These are phyloP conservation scores for Glyptemys insculpta DNA, from an alignment of 2,797 vertebrate species.

Conservation along the genomic window DNA sequence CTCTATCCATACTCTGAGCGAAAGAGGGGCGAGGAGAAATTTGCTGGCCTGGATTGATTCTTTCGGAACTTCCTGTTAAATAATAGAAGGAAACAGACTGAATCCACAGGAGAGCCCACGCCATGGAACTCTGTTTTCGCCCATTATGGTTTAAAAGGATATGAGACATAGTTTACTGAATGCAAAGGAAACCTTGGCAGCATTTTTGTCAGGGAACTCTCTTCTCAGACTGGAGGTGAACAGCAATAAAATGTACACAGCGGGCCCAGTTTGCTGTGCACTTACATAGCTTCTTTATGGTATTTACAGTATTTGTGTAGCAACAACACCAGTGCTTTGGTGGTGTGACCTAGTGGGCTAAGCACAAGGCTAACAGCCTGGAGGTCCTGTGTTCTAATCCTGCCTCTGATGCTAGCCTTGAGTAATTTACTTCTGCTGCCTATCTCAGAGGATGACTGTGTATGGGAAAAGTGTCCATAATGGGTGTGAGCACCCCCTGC, in stretches of 20 bases:
- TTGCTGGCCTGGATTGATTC: constrained; percentile 72
- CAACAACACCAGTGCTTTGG: not conserved
- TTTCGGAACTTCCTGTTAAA: constrained; percentile 83
- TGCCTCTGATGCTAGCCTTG: not conserved
- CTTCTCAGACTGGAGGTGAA: not conserved
- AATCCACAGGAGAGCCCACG: constrained; percentile 67
- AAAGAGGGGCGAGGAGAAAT: constrained; percentile 43
- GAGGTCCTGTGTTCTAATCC: too few relatives aligned
- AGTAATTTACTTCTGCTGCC: not conserved
- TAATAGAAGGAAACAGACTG: constrained; percentile 86
- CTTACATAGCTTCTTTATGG: not conserved
- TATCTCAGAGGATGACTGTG: not conserved
- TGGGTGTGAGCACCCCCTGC: too few relatives aligned
- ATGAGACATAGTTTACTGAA: constrained; percentile 59
- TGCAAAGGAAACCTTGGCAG: constrained; percentile 60
- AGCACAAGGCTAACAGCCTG: not conserved
- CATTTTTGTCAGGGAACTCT: not conserved
- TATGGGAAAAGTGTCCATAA: not conserved
- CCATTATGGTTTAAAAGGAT: constrained; percentile 71
- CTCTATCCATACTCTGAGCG: constrained; percentile 78
- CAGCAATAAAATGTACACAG: fast-evolving
- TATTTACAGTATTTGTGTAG: not conserved
- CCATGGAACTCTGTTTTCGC: constrained; percentile 51
- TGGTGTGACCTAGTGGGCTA: not conserved
- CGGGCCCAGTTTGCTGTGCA: not conserved